Conservation (phyloP, 2,113 vertebrate species). For the Scalopus aquaticus region DNA sequence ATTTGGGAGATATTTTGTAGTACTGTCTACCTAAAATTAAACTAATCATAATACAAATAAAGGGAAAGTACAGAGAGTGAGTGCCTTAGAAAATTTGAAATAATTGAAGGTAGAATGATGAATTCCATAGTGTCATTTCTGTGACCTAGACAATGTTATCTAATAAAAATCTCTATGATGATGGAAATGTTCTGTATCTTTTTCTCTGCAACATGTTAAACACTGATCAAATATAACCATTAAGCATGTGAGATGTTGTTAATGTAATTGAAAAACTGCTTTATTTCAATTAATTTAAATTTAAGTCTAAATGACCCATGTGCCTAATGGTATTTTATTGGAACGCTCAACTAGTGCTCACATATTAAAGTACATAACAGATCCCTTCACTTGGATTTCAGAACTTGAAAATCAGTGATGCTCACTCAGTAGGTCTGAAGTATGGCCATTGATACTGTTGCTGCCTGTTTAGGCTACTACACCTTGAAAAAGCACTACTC, state of each 20-base stretch:
- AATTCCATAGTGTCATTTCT: background rate
- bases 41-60: background rate
- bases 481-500: background rate
- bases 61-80: background rate
- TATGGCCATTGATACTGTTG: background rate
- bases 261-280: background rate
- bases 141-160: background rate
- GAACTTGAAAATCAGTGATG: background rate
- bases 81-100: background rate
- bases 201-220: background rate
- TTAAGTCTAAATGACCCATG: background rate
- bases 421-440: background rate
- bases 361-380: background rate
- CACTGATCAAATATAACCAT: background rate
- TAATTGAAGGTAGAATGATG: background rate
- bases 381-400: background rate
- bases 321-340: background rate
- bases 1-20: background rate
- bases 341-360: background rate
- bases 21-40: background rate
- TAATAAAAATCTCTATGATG: background rate
- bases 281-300: slow-evolving; percentile 6
- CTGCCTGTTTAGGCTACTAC: background rate
- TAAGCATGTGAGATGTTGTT: background rate
- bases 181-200: background rate